Evolutionary conservation across 2,888 invertebrate genomes (phyloP).

Genomic region (Gastrophysa polygoni): DNA sequence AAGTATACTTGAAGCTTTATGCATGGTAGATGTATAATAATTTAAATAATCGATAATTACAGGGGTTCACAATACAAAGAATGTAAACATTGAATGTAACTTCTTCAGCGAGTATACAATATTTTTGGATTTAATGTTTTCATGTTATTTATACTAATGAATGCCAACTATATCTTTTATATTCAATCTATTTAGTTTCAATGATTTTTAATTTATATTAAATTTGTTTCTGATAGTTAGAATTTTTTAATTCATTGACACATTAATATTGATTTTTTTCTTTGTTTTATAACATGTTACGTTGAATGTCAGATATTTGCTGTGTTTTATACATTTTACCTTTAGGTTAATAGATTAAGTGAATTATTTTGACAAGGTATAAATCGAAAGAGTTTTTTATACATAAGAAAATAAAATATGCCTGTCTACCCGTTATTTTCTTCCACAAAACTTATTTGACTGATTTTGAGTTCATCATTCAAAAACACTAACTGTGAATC

Average conservation of each 20-base stretch:
- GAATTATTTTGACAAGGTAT: neutral
- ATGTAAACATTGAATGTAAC: neutral
- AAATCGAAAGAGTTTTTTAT: too few relatives aligned
- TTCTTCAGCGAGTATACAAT: neutral
- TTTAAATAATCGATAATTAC: neutral
- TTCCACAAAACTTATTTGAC: too few relatives aligned
- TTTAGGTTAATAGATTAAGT: neutral
- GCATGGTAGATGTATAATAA: too few relatives aligned
- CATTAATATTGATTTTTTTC: neutral
- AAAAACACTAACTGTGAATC: too few relatives aligned
- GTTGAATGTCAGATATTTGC: neutral
- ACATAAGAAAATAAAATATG: too few relatives aligned
- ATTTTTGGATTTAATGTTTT: neutral
- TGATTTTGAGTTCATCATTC: too few relatives aligned
- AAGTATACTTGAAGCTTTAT: too few relatives aligned
- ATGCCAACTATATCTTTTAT: neutral
- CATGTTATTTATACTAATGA: neutral
- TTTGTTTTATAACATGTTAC: neutral
- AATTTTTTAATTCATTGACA: neutral
- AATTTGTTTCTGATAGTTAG: neutral
- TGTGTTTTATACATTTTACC: neutral
- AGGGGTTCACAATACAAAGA: neutral
- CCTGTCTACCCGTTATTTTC: too few relatives aligned
- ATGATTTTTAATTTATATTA: neutral
- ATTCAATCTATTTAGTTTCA: neutral